Evolutionary conservation across 1,140 invertebrate genomes (phyloP), one percentile per base, ranked within the genome.

Genomic region (Dryas iulia): DNA sequence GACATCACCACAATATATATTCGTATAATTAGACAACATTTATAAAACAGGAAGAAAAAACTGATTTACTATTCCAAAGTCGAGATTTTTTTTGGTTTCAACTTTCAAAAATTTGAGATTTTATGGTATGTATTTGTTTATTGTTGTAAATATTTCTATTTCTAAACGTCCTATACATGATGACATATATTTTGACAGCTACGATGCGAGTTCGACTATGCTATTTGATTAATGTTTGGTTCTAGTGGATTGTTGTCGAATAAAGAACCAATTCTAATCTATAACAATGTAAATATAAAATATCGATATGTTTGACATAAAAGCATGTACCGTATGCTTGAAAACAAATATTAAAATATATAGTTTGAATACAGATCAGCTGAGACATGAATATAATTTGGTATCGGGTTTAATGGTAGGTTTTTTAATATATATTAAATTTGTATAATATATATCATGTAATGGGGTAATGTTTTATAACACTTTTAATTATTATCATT

Each of bases 251-350:
- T 47, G 39, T 21, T 47, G n/a, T 47, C 21, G 39, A 47, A 47
- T 47, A 14, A 47, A 47, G 14, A 18, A 21, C 39, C 2, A n/a
- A 47, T 47, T 47, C 2, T 21, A 47, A 47, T 47, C 6, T 47
- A 21, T 21, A 47, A 21, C 14, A 47, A 47, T 47, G 39, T 47
- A 47, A 39, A 39, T 39, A 39, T 39, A 39, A 47, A 18, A n/a
- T 30, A 31, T 25, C 59, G 74, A 66, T 73, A 89, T 89, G 86
- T 74, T 77, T 47, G 77, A 81, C 61, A 57, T 90, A 54, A 84
- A 87, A 64, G 85, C 82, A n/a, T 90, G 88, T 74, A 66, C 69
- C 12, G 80, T 84, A 53, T 90, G 88, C 71, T 78, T 90, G 26
- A 83, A 77, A 69, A 83, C 78, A 35, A 69, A 81, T 66, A 72